These are phyloP conservation scores for Phoeniculus purpureus DNA, from an alignment of 2,797 vertebrate species.

Conservation along the genomic window DNA sequence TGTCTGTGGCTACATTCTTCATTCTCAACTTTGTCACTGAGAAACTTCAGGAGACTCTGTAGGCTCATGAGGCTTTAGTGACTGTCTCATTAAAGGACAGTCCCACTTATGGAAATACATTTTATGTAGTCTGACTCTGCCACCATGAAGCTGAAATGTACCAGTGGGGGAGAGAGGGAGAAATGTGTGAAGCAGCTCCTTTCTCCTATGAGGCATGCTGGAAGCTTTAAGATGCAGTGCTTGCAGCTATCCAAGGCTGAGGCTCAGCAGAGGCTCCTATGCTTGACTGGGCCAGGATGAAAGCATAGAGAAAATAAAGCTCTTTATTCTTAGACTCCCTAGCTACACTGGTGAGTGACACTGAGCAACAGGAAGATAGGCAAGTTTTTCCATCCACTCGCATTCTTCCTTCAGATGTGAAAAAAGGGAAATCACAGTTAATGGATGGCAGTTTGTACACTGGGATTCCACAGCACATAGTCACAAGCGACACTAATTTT, in stretches of 20 bases:
- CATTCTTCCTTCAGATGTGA: neutral
- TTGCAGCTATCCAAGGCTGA: neutral
- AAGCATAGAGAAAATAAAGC: neutral
- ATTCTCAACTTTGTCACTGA: neutral
- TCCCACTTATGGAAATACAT: neutral
- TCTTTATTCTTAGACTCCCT: neutral
- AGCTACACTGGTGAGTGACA: neutral
- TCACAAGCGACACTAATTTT: neutral
- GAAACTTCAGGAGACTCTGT: neutral
- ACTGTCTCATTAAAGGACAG: neutral
- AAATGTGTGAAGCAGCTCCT: rapidly evolving
- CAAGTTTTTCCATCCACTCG: neutral
- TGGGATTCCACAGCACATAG: neutral
- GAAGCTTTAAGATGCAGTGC: neutral
- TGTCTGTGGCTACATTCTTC: neutral
- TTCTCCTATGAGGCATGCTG: neutral
- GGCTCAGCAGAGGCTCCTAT: neutral
- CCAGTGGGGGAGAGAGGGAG: neutral
- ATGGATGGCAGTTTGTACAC: neutral
- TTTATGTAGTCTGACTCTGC: neutral
- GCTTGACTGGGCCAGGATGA: neutral
- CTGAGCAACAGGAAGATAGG: neutral
- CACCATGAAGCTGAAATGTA: neutral
- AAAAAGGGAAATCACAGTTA: neutral
- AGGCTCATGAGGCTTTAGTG: neutral